These are phyloP conservation scores for Forbesichthys agassizii DNA, from an alignment of 2,113 vertebrate genomes.

Conservation along the genomic window DNA sequence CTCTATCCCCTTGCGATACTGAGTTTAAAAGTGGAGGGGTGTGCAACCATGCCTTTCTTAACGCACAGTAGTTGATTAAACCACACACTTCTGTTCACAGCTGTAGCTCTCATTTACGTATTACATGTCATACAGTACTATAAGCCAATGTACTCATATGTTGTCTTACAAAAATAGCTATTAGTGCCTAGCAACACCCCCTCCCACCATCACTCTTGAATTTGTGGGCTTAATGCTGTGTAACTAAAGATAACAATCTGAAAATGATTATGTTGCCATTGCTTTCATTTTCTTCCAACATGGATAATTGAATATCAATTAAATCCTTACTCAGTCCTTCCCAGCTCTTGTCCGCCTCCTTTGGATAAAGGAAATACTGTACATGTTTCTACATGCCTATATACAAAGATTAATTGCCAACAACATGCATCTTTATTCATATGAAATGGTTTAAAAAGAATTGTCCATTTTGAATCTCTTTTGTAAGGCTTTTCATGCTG, in stretches of 20 bases:
- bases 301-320: constrained; percentile 57
- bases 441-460: constrained; percentile 42
- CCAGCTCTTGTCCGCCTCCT: constrained; percentile 43
- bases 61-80: no score
- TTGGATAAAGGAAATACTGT: constrained; percentile 25
- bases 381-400: constrained; percentile 36
- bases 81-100: no score
- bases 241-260: constrained; percentile 59
- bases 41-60: background rate
- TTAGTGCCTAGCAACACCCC: constrained; percentile 5
- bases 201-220: background rate
- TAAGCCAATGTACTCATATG: background rate
- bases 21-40: background rate
- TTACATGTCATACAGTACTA: background rate
- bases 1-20: no score
- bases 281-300: constrained; percentile 25
- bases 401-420: constrained; percentile 27
- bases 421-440: constrained; percentile 37
- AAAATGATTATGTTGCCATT: constrained; percentile 48
- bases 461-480: constrained; percentile 37
- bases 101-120: no score
- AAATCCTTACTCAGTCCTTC: constrained; percentile 63
- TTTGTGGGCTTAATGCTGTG: constrained; percentile 48
- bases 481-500: constrained; percentile 47
- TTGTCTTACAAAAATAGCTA: no score